Percentiles rank a stretch among this genome's conserved stretches.
Evolutionary conservation across 2,113 vertebrate species (phyloP).

Genomic region (Philantomba maxwellii): DNA sequence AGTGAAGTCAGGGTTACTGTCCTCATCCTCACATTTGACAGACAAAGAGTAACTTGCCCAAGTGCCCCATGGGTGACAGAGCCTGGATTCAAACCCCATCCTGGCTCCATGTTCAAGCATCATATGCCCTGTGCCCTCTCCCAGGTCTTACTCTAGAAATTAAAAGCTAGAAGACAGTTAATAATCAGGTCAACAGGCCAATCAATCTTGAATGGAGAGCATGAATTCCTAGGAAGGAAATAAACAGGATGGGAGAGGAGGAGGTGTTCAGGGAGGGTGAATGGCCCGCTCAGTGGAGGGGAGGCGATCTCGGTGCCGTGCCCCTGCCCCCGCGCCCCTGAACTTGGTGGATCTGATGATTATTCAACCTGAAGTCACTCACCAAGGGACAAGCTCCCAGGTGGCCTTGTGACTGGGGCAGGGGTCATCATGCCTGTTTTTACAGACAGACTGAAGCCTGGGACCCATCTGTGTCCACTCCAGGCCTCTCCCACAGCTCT

Average conservation of each 20-base stretch:
- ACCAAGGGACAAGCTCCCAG: background rate
- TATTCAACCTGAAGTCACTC: accelerated
- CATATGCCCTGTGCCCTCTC: accelerated
- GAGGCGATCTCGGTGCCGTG: accelerated
- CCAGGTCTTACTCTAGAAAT: background rate
- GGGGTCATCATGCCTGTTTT: background rate
- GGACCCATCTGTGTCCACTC: accelerated
- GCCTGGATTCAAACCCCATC: accelerated
- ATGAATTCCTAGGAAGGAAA: background rate
- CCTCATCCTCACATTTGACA: accelerated
- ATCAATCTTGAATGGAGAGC: accelerated
- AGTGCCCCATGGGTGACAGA: accelerated
- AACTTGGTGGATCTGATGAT: background rate
- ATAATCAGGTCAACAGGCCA: background rate
- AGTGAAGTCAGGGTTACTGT: accelerated
- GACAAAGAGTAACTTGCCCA: accelerated
- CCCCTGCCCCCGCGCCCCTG: background rate
- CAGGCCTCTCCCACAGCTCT: background rate
- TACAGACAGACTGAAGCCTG: background rate
- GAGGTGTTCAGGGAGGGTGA: accelerated
- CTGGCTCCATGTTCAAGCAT: accelerated
- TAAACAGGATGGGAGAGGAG: background rate
- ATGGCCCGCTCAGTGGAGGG: accelerated
- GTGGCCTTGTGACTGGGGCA: background rate
- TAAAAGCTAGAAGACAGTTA: background rate